These are phyloP conservation scores for Harpagoxenus sublaevis DNA, from an alignment of 2,888 invertebrate genomes.

Conservation along the genomic window DNA sequence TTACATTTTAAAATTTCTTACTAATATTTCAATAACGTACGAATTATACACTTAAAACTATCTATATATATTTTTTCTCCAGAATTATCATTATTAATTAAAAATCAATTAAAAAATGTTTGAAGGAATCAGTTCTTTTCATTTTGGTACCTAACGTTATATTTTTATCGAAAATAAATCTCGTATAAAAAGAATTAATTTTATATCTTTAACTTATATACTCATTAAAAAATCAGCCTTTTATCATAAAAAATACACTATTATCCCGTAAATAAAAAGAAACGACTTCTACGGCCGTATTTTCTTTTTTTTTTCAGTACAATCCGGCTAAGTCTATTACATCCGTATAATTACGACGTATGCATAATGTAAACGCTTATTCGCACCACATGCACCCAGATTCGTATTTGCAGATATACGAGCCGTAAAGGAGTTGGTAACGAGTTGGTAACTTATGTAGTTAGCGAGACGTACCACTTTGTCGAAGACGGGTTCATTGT, in stretches of 20 bases:
- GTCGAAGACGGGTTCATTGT: conserved; percentile 94
- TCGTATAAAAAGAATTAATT: background rate
- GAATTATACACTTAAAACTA: background rate
- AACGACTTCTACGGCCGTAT: background rate
- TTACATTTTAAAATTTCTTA: background rate
- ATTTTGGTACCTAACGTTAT: background rate
- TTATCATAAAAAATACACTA: background rate
- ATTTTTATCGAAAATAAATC: background rate
- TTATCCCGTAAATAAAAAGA: background rate
- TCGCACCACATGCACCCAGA: conserved; percentile 27
- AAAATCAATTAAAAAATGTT: background rate
- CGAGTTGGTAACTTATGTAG: conserved; percentile 8
- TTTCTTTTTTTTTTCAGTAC: conserved; percentile 1
- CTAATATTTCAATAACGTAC: background rate
- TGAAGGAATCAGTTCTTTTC: background rate
- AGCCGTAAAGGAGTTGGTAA: conserved; percentile 74
- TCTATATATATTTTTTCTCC: background rate
- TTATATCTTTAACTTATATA: background rate
- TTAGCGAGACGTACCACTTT: conserved; percentile 89
- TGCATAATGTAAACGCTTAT: conserved; percentile 14
- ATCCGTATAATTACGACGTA: conserved; percentile 11
- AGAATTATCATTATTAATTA: background rate
- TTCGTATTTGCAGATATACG: conserved; percentile 23
- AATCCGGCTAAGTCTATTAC: background rate
- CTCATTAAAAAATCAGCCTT: background rate